Evolutionary conservation across 2,888 invertebrate species (phyloP).

Genomic region (Sarcophaga rosellei): DNA sequence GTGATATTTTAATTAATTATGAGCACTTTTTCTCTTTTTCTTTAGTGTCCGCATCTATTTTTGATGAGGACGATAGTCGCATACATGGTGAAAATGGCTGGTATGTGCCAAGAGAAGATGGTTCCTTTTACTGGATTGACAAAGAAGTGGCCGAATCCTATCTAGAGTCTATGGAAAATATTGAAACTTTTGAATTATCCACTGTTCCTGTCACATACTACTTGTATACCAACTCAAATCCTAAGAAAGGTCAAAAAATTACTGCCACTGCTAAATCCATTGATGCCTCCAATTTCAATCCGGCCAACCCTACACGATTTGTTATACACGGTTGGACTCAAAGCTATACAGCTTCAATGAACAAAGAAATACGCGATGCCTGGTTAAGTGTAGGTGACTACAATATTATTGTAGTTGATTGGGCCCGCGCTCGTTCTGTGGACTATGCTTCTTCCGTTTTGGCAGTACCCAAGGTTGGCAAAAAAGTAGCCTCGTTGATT

Average conservation of each 20-base stretch:
- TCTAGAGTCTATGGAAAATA: conserved; percentile 61
- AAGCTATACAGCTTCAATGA: conserved; percentile 75
- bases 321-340: conserved; percentile 84
- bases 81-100: conserved; percentile 70
- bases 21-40: not conserved
- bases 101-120: conserved; percentile 68
- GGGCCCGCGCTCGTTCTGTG: conserved; percentile 83
- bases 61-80: conserved; percentile 51
- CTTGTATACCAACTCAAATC: conserved; percentile 74
- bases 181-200: conserved; percentile 48
- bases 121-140: conserved; percentile 63
- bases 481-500: conserved; percentile 74
- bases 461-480: conserved; percentile 75
- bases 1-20: too few relatives aligned
- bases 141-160: conserved; percentile 22
- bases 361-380: conserved; percentile 78
- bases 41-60: conserved; percentile 33
- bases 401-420: conserved; percentile 85
- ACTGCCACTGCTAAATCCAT: conserved; percentile 60
- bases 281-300: conserved; percentile 69
- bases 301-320: conserved; percentile 70
- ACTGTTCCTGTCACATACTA: conserved; percentile 67
- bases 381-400: conserved; percentile 83
- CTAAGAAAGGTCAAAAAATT: conserved; percentile 71
- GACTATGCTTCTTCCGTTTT: conserved; percentile 83